Percentiles rank a stretch among this genome's conserved stretches.
Conservation (phyloP, 2,113 vertebrate genomes). For the Glaucidium brasilianum region DNA sequence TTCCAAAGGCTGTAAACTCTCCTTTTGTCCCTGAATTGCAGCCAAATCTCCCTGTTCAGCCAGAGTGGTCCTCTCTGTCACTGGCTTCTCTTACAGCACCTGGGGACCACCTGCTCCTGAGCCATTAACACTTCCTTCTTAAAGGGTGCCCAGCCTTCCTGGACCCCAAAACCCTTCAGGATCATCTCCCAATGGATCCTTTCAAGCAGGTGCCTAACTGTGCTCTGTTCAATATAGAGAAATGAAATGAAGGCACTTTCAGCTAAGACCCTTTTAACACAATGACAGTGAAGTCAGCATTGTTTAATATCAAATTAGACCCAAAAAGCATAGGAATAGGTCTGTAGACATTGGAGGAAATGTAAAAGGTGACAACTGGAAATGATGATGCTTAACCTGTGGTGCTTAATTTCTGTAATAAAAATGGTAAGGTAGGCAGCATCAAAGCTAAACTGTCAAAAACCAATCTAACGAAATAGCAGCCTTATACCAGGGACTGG, state of each 20-base stretch:
- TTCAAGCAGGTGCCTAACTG: too few relatives aligned
- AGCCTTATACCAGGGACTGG: not conserved
- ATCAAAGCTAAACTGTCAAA: not conserved
- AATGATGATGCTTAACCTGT: not conserved
- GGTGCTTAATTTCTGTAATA: not conserved
- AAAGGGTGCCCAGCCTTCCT: too few relatives aligned
- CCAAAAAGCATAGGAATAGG: not conserved
- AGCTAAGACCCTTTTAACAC: not conserved
- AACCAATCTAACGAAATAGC: not conserved
- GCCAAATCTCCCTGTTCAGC: too few relatives aligned
- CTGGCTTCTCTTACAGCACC: too few relatives aligned
- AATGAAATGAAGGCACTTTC: not conserved
- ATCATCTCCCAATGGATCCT: too few relatives aligned
- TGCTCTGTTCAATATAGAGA: not conserved
- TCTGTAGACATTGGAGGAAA: not conserved
- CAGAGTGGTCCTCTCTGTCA: too few relatives aligned
- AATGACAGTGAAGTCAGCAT: not conserved
- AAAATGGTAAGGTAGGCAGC: not conserved
- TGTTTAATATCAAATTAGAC: not conserved
- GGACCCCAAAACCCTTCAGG: too few relatives aligned
- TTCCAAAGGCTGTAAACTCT: too few relatives aligned
- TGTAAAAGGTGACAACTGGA: not conserved
- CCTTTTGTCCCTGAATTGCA: too few relatives aligned
- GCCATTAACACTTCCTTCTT: too few relatives aligned
- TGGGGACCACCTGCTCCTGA: too few relatives aligned